Base-by-base conservation (phyloP, 2,797 vertebrate species). In the Siniperca undulata region DNA sequence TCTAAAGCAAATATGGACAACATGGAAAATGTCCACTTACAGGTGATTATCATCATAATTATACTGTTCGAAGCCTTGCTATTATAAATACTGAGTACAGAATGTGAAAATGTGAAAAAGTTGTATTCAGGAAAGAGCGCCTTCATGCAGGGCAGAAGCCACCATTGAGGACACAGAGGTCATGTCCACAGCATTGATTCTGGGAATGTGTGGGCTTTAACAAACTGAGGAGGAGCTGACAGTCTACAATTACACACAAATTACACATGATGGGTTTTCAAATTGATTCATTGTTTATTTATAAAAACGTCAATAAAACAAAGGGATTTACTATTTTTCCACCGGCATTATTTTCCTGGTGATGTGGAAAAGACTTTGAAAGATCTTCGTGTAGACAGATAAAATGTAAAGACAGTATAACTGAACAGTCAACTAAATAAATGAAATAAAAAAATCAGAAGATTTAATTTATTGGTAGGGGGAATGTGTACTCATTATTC, bases 131-230 rank as follows among this genome's bases (percentile, higher is more conserved):
- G 56, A 52, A 77, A 67, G 22, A 6, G 17, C 11, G 38, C 1
- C 22, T 55, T 9, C 19, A 46, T 12, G 3, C n/a, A 34, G 10
- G 1, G 5, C 13, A 5, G 46, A 22, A 12, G 55, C 46, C 34
- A 3, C 22, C 16, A 7, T 11, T 52, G 53, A 82, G 53, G 68
- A 60, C 56, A 22, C 5, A 0, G n/a, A 61, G 72, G 77, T 61
- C 53, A 20, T 19, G 46, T 60, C 60, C 19, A 59, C 24, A 40
- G 46, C 27, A 55, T 65, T 71, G 67, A 66, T 48, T 46, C 66
- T 40, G 42, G 70, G 70, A 74, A 64, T 70, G 66, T 70, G 65
- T 50, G 34, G 42, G 17, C 40, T 56, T 66, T 44, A 60, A 52
- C 8, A 52, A 52, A 44, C 62, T 61, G 27, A 59, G 55, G 36